Percentiles rank a stretch among this genome's conserved stretches.
Conservation (phyloP, 1,140 invertebrate genomes). For the Drosophila eugracilis region DNA sequence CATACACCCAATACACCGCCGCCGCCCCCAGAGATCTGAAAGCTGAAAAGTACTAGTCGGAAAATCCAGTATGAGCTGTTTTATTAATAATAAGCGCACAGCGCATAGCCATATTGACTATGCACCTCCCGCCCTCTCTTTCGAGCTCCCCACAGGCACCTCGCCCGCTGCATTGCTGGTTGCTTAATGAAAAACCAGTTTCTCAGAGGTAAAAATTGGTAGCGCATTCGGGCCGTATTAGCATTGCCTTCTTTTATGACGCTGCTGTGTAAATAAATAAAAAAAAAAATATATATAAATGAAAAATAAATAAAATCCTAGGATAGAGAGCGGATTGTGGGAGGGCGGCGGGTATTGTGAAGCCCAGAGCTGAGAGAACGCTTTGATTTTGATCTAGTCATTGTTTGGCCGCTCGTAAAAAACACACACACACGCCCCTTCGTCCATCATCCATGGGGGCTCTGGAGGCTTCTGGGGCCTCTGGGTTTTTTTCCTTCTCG, state of each 20-base stretch:
- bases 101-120: slow-evolving; percentile 26
- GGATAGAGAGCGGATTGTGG: not conserved
- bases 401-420: slow-evolving; percentile 68
- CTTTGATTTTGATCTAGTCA: slow-evolving; percentile 74
- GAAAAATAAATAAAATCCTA: slow-evolving; percentile 4
- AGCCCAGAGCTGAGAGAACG: slow-evolving; percentile 44
- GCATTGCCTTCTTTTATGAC: slow-evolving; percentile 55
- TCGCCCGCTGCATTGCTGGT: slow-evolving; percentile 47
- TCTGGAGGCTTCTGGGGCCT: no score
- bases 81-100: slow-evolving; percentile 78
- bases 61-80: slow-evolving; percentile 80
- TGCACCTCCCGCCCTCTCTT: not conserved
- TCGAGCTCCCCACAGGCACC: slow-evolving; percentile 4
- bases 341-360: slow-evolving; percentile 4
- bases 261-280: slow-evolving; percentile 50
- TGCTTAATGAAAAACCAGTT: slow-evolving; percentile 78
- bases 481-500: slow-evolving; percentile 64
- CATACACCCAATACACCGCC: no score
- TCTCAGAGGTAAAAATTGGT: slow-evolving; percentile 57
- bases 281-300: slow-evolving; percentile 16
- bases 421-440: slow-evolving; percentile 51
- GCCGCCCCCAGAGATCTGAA: not conserved
- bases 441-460: no score
- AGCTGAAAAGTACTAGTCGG: slow-evolving; percentile 53
- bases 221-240: slow-evolving; percentile 30